Percentiles rank a stretch among this genome's conserved stretches.
These are phyloP conservation scores for Capitulum mitella DNA, from an alignment of 2,888 invertebrate species.

Conservation along the genomic window DNA sequence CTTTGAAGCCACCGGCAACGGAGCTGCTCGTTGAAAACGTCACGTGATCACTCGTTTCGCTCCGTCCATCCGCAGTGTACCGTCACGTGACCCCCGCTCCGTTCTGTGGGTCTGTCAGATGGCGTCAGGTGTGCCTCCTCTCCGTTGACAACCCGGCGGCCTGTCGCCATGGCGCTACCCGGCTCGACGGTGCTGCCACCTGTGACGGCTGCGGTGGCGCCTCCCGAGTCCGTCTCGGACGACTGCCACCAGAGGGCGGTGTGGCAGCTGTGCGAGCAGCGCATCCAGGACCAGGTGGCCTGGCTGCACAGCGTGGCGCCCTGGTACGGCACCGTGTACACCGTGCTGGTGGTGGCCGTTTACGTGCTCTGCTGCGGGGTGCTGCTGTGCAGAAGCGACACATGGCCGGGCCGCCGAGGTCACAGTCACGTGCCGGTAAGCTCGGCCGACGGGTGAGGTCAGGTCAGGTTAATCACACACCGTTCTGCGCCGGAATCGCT, in stretches of 20 bases:
- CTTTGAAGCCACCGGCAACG: too few relatives aligned
- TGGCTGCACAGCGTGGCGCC: background rate
- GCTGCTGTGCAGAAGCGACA: background rate
- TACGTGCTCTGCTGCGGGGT: background rate
- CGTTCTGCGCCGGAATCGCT: too few relatives aligned
- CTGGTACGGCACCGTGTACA: slow-evolving; percentile 1
- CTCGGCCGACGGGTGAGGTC: too few relatives aligned
- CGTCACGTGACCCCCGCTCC: too few relatives aligned
- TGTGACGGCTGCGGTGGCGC: background rate
- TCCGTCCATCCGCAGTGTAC: too few relatives aligned
- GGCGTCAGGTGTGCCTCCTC: too few relatives aligned
- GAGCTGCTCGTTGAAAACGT: too few relatives aligned
- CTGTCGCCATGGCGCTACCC: background rate
- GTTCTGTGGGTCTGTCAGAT: too few relatives aligned
- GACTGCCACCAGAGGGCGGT: background rate
- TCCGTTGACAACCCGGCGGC: too few relatives aligned
- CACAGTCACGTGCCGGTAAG: background rate
- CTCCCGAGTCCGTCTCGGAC: background rate
- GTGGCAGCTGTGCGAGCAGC: background rate
- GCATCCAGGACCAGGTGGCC: background rate
- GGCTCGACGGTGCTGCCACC: background rate
- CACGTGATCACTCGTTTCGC: too few relatives aligned
- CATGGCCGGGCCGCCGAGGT: background rate
- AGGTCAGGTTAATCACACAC: too few relatives aligned
- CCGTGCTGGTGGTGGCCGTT: background rate